Conservation (phyloP, 2,888 invertebrate genomes). For the Sussaba pulchella region DNA sequence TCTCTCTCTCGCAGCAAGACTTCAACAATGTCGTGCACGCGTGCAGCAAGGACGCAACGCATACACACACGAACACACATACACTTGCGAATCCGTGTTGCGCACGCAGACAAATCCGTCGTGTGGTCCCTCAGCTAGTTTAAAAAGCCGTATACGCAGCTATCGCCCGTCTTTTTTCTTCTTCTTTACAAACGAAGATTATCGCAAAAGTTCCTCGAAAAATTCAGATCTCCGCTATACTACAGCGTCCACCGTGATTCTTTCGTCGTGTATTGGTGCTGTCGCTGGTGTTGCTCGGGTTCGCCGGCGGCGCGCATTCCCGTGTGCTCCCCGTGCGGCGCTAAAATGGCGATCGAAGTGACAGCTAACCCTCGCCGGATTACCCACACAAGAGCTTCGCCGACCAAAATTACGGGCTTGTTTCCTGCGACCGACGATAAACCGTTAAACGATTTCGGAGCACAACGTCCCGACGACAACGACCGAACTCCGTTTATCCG, state of each 20-base stretch:
- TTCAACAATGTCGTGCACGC: slow-evolving; percentile 55
- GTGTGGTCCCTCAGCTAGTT: slow-evolving; percentile 15
- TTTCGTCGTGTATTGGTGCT: slow-evolving; percentile 56
- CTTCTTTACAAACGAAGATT: slow-evolving; percentile 27
- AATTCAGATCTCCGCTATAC: slow-evolving; percentile 52
- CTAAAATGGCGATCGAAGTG: slow-evolving; percentile 84
- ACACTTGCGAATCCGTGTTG: slow-evolving; percentile 11
- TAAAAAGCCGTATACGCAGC: slow-evolving; percentile 43
- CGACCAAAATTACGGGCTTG: not conserved
- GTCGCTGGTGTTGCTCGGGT: slow-evolving; percentile 67
- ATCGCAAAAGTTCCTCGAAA: slow-evolving; percentile 48
- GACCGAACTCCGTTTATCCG: slow-evolving; percentile 15
- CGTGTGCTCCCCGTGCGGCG: slow-evolving; percentile 74
- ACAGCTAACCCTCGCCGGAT: slow-evolving; percentile 77
- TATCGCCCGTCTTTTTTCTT: not conserved
- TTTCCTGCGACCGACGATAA: not conserved
- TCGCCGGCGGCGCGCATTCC: slow-evolving; percentile 81
- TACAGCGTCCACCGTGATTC: slow-evolving; percentile 60
- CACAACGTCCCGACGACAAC: slow-evolving; percentile 27
- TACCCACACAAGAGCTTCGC: slow-evolving; percentile 25
- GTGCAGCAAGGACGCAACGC: slow-evolving; percentile 49
- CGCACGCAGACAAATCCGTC: slow-evolving; percentile 34
- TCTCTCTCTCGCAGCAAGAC: slow-evolving; percentile 33
- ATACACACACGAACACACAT: slow-evolving; percentile 32
- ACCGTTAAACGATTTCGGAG: not conserved